These are phyloP conservation scores for Azorinus chamasolen DNA, from an alignment of 2,888 invertebrate species.

Conservation along the genomic window DNA sequence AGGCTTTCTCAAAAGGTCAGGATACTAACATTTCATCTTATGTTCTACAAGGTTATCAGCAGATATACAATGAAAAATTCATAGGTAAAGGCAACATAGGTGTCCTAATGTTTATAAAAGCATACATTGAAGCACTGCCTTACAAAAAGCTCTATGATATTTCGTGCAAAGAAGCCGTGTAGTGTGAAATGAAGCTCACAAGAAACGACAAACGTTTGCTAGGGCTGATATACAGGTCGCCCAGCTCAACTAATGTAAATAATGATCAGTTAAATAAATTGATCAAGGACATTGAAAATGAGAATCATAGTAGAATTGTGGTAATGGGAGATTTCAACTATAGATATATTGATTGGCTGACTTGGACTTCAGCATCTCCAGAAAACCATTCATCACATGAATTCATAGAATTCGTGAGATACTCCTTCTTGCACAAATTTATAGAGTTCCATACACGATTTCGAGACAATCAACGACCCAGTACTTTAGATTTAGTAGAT, in stretches of 20 bases:
- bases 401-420: slow-evolving; percentile 6
- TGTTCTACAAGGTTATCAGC: slow-evolving; percentile 3
- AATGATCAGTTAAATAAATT: slow-evolving; percentile 1
- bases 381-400: slow-evolving; percentile 1
- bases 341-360: slow-evolving; percentile 3
- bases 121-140: neutral
- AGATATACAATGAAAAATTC: slow-evolving; percentile 2
- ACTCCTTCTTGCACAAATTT: neutral
- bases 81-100: neutral
- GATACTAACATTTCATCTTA: slow-evolving; percentile 2
- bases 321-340: slow-evolving; percentile 12
- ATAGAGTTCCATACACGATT: neutral
- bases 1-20: neutral
- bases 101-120: neutral
- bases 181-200: slow-evolving; percentile 3
- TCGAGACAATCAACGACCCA: slow-evolving; percentile 1
- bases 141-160: neutral
- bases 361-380: neutral
- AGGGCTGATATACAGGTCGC: neutral
- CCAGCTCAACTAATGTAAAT: neutral
- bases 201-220: neutral
- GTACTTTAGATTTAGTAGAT: slow-evolving; percentile 3
- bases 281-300: neutral
- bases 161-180: neutral
- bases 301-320: slow-evolving; percentile 4